A percentile compares a stretch with the other conserved stretches of the same genome.
Conservation (phyloP, 92 coral and sea anemone species). For the Nematostella vectensis region DNA sequence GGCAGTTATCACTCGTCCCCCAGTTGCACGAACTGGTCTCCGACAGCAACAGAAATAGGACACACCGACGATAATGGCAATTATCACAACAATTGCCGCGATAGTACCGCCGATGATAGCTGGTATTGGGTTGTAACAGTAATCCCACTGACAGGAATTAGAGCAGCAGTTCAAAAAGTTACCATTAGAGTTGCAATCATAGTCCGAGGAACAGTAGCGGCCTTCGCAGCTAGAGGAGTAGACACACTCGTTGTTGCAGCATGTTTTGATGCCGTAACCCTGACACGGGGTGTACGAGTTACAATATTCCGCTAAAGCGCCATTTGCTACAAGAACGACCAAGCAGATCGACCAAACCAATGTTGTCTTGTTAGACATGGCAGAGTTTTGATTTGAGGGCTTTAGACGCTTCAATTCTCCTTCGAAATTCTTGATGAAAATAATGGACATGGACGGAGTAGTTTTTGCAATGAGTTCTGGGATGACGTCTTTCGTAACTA, state of each 20-base stretch:
- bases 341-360: too few species aligned
- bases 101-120: background rate
- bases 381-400: too few species aligned
- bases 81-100: background rate
- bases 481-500: too few species aligned
- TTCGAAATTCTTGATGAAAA: too few species aligned
- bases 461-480: too few species aligned
- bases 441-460: too few species aligned
- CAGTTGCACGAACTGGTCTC: background rate
- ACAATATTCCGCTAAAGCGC: background rate
- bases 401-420: too few species aligned
- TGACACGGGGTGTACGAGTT: background rate
- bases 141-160: background rate
- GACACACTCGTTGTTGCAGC: slow-evolving; percentile 11
- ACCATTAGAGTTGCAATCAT: background rate
- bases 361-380: too few species aligned
- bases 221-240: slow-evolving; percentile 6
- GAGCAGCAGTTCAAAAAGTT: slow-evolving; percentile 2
- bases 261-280: background rate
- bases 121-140: background rate
- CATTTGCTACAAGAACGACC: background rate
- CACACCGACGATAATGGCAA: background rate
- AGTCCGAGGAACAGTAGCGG: background rate
- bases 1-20: background rate
- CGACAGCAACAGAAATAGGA: background rate